Conservation (phyloP, 2,797 vertebrate species). For the Lithobates pipiens region DNA sequence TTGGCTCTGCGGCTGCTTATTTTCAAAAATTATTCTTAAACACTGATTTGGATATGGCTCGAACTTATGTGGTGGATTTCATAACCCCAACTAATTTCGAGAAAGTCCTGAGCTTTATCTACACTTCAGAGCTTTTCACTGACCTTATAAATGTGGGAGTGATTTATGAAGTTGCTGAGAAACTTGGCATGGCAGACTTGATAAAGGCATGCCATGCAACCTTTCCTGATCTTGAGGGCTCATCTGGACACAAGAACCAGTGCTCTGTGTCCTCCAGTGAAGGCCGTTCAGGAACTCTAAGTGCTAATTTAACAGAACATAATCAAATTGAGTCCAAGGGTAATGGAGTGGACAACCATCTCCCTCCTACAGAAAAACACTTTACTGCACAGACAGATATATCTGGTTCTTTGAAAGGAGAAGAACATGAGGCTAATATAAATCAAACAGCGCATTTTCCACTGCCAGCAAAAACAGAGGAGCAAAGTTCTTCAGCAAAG, state of each 20-base stretch:
- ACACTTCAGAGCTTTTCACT: constrained; percentile 92
- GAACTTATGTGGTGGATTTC: constrained; percentile 90
- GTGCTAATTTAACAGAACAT: constrained; percentile 70
- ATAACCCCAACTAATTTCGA: constrained; percentile 93
- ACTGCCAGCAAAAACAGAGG: constrained; percentile 83
- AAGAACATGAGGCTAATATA: constrained; percentile 71
- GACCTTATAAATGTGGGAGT: constrained; percentile 95
- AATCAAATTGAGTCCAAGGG: constrained; percentile 70
- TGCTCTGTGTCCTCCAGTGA: constrained; percentile 68
- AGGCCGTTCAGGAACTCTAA: constrained; percentile 68
- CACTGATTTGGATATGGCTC: constrained; percentile 73
- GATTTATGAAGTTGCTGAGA: constrained; percentile 92
- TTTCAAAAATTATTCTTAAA: constrained; percentile 89
- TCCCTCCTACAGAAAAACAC: constrained; percentile 72
- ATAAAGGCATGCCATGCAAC: constrained; percentile 90
- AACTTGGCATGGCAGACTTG: constrained; percentile 88
- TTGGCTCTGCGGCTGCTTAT: constrained; percentile 89
- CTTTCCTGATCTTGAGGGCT: constrained; percentile 91
- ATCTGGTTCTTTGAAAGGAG: constrained; percentile 72
- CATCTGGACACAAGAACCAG: constrained; percentile 74
- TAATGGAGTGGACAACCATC: constrained; percentile 65
- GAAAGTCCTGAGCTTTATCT: constrained; percentile 94
- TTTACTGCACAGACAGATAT: constrained; percentile 75
- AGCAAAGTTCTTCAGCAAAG: constrained; percentile 65
- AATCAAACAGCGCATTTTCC: constrained; percentile 68